These are phyloP conservation scores for Sialia sialis DNA, from an alignment of 2,113 vertebrate species.

Conservation along the genomic window DNA sequence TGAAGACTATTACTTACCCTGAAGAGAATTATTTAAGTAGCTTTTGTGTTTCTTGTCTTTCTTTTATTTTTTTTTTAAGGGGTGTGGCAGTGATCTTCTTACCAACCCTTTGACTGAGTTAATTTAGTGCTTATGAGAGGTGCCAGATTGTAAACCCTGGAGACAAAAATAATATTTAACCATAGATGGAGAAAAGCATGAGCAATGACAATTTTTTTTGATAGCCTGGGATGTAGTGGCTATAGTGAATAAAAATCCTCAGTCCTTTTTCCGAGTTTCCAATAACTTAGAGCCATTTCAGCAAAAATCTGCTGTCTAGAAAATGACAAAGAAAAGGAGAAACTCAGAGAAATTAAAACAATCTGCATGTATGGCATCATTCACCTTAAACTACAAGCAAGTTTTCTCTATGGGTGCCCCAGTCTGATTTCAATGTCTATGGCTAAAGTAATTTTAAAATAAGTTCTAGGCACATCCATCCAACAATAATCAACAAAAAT, in stretches of 20 bases:
- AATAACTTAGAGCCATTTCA: background rate
- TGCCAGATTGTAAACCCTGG: constrained; percentile 16
- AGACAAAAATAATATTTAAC: constrained; percentile 46
- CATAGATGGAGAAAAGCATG: background rate
- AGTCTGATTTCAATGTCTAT: background rate
- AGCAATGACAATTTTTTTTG: background rate
- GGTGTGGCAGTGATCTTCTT: constrained; percentile 9
- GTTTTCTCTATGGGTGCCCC: background rate
- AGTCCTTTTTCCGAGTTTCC: background rate
- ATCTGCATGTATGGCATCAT: background rate
- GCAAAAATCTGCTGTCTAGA: background rate
- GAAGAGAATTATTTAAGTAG: constrained; percentile 47
- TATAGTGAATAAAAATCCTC: background rate
- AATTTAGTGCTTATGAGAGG: constrained; percentile 19
- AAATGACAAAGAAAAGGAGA: background rate
- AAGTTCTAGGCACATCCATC: background rate
- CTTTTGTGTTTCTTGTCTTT: constrained; percentile 33
- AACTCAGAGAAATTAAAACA: background rate
- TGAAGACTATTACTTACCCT: constrained; percentile 24
- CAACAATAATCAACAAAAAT: background rate
- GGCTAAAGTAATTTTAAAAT: constrained; percentile 1
- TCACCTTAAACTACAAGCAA: background rate
- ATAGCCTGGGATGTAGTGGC: background rate
- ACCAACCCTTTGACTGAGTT: background rate
- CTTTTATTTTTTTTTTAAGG: background rate